Percentiles rank a stretch among this genome's conserved stretches.
phyloP scores from a whole-genome alignment of 2,888 invertebrate species.

The Operophtera brumata region DNA sequence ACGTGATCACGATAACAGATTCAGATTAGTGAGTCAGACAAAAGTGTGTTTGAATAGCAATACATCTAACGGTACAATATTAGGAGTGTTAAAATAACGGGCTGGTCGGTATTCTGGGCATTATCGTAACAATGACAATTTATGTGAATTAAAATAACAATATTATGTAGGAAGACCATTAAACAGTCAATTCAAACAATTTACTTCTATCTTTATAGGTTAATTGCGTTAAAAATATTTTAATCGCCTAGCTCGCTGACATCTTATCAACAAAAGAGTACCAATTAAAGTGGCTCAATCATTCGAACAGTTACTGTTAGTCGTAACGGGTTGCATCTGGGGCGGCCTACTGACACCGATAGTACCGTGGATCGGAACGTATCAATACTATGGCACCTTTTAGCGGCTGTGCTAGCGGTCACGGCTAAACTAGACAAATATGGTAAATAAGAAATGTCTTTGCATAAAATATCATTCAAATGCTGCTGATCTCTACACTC shows the following conservation, averaged over 20 bases:
- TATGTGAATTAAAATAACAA: too few relatives aligned
- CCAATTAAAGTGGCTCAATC: constrained; percentile 61
- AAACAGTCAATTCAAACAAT: background rate
- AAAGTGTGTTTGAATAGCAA: too few relatives aligned
- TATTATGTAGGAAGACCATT: background rate
- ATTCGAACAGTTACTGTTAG: constrained; percentile 76
- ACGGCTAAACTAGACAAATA: constrained; percentile 15
- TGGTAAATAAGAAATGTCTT: constrained; percentile 7
- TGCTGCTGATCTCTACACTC: constrained; percentile 44
- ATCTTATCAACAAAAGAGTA: constrained; percentile 54
- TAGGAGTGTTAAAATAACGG: too few relatives aligned
- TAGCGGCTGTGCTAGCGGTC: constrained; percentile 27
- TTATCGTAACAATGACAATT: too few relatives aligned
- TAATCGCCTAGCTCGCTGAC: constrained; percentile 41
- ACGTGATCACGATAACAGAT: background rate
- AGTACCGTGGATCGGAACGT: constrained; percentile 53
- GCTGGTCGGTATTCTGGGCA: too few relatives aligned
- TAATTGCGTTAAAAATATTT: constrained; percentile 21
- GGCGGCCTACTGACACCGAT: constrained; percentile 75
- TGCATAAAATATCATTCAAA: constrained; percentile 27
- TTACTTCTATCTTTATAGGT: constrained; percentile 9
- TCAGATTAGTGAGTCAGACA: background rate
- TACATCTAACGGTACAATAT: too few relatives aligned
- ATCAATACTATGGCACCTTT: constrained; percentile 42
- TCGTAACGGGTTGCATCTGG: constrained; percentile 72